Percentiles rank a stretch among this genome's conserved stretches.
phyloP scores from a whole-genome alignment of 2,797 vertebrate genomes.

The Gobionotothen gibberifrons region DNA sequence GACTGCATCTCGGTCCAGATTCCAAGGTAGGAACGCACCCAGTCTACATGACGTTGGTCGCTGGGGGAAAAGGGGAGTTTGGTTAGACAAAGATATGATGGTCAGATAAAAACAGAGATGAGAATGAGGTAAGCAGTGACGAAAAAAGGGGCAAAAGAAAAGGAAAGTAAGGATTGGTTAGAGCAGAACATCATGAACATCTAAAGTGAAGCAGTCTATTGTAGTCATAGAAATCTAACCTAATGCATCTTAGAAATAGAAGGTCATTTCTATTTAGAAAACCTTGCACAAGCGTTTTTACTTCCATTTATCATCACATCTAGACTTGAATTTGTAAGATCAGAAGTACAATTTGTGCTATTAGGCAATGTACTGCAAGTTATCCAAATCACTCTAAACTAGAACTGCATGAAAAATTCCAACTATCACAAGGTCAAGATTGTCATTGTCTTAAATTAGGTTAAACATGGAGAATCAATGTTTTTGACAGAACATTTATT shows the following conservation, averaged over 20 bases:
- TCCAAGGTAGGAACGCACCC: constrained; percentile 94
- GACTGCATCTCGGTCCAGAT: constrained; percentile 96
- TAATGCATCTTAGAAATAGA: neutral
- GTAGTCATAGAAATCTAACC: neutral
- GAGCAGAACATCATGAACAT: neutral
- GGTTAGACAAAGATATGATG: neutral
- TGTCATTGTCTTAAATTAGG: neutral
- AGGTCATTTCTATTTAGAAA: no score
- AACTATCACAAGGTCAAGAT: no score
- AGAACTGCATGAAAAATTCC: neutral
- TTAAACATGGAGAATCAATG: neutral
- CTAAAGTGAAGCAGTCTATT: neutral
- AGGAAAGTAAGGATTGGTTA: neutral
- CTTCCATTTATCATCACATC: neutral
- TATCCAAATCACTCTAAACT: neutral
- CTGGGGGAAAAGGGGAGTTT: constrained; percentile 69
- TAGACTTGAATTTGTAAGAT: neutral
- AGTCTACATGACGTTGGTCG: constrained; percentile 94
- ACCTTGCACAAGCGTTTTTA: neutral
- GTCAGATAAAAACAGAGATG: neutral
- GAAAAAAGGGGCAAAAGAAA: neutral
- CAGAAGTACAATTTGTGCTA: neutral
- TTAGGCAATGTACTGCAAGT: neutral
- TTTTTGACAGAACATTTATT: neutral
- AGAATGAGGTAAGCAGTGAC: neutral